Conservation (phyloP, 2,888 invertebrate species). For the Metellina segmentata region DNA sequence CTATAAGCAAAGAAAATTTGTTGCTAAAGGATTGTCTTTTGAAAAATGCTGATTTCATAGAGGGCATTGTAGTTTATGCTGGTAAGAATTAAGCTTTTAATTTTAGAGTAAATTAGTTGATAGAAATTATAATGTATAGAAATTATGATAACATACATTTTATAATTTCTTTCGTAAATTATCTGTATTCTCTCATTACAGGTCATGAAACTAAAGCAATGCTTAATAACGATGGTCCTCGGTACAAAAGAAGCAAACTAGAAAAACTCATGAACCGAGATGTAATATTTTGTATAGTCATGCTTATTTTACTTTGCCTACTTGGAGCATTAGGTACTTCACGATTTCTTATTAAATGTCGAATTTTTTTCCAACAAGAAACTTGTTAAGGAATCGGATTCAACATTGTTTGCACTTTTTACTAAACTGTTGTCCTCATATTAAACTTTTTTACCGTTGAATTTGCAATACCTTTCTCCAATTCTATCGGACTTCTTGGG, state of each 20-base stretch:
- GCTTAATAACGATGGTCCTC: conserved; percentile 97
- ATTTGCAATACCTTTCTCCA: too few species aligned
- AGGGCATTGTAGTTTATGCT: conserved; percentile 97
- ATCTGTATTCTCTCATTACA: conserved; percentile 78
- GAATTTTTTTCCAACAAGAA: not conserved
- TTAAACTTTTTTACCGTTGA: too few species aligned
- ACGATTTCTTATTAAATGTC: not conserved
- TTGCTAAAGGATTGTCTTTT: conserved; percentile 95
- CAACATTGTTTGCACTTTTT: too few species aligned
- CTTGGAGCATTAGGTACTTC: conserved; percentile 90
- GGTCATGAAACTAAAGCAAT: conserved; percentile 98
- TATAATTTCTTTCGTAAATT: not conserved
- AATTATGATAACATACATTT: not conserved
- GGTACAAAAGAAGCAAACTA: conserved; percentile 94
- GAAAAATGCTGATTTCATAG: conserved; percentile 97
- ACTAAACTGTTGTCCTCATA: too few species aligned
- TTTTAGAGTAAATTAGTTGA: not conserved
- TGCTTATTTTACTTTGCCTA: conserved; percentile 92
- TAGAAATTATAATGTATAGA: not conserved
- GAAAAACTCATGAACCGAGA: conserved; percentile 97
- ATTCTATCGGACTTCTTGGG: too few species aligned
- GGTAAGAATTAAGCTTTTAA: conserved; percentile 82
- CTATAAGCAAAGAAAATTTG: conserved; percentile 93
- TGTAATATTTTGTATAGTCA: conserved; percentile 97
- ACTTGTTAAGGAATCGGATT: not conserved